Percentiles rank a stretch among this genome's conserved stretches.
Conservation (phyloP, 1,140 invertebrate species). For the Pseudomyrmex sp. region DNA sequence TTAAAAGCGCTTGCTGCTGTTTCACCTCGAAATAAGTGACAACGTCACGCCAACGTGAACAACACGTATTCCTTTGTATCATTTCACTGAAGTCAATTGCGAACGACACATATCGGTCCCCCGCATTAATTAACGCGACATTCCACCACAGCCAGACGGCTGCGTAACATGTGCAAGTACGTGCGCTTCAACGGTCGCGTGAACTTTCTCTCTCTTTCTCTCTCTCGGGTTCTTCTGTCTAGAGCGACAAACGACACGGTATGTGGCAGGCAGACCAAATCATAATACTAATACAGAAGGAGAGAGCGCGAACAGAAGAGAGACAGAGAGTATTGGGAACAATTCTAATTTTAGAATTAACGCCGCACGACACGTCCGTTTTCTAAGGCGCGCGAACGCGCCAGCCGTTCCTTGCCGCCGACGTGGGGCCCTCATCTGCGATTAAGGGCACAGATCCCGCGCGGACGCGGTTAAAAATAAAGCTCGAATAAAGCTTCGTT, state of each 20-base stretch:
- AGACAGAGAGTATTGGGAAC: slow-evolving; percentile 20
- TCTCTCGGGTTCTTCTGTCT: not conserved
- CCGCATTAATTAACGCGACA: slow-evolving; percentile 50
- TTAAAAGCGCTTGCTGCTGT: too few species aligned
- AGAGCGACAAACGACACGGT: slow-evolving; percentile 40
- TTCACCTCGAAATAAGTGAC: not conserved
- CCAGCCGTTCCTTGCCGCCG: slow-evolving; percentile 37
- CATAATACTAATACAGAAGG: slow-evolving; percentile 50
- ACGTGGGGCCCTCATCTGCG: slow-evolving; percentile 9
- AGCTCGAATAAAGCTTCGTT: not conserved
- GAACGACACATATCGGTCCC: slow-evolving; percentile 22
- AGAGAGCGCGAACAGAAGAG: not conserved
- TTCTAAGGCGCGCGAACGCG: slow-evolving; percentile 18
- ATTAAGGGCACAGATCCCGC: slow-evolving; percentile 40
- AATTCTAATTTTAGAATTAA: slow-evolving; percentile 57
- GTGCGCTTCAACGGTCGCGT: slow-evolving; percentile 41
- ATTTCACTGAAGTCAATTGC: slow-evolving; percentile 1
- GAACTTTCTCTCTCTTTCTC: too few species aligned
- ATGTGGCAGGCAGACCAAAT: slow-evolving; percentile 43
- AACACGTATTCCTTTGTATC: not conserved
- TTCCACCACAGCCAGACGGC: slow-evolving; percentile 33
- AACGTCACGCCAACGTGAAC: not conserved
- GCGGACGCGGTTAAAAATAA: slow-evolving; percentile 57
- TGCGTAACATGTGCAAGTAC: slow-evolving; percentile 59
- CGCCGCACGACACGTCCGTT: slow-evolving; percentile 45